phyloP scores from a whole-genome alignment of 2,888 invertebrate genomes.

The Sipha maydis region DNA sequence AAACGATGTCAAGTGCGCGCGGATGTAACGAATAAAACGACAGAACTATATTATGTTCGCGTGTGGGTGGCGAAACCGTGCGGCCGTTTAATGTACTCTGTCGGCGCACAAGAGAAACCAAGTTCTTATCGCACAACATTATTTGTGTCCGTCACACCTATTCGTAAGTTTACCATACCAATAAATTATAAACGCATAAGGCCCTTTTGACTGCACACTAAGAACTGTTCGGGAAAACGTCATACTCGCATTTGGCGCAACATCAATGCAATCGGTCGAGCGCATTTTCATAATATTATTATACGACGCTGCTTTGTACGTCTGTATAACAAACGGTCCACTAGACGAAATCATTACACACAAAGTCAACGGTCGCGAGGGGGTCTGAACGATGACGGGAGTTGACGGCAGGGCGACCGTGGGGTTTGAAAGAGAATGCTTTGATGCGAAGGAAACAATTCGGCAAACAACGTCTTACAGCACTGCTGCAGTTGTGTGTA shows the following conservation, averaged over 20 bases:
- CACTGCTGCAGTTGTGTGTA: neutral
- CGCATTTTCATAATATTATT: neutral
- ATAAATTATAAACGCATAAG: too few relatives aligned
- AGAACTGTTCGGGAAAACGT: neutral
- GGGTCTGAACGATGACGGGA: neutral
- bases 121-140: too few relatives aligned
- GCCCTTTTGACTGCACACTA: neutral
- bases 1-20: neutral
- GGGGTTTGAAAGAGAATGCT: constrained; percentile 25
- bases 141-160: too few relatives aligned
- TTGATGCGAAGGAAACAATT: constrained; percentile 51
- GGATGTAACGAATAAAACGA: neutral
- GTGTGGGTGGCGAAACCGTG: neutral
- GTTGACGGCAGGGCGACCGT: neutral
- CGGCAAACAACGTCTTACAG: constrained; percentile 45
- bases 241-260: neutral
- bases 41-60: neutral
- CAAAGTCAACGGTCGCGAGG: neutral
- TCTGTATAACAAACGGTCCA: neutral
- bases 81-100: neutral
- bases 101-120: neutral
- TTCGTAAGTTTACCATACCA: too few relatives aligned
- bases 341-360: neutral
- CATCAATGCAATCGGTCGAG: neutral
- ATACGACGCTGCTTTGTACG: neutral